phyloP scores from a whole-genome alignment of 2,113 vertebrate species.

The Etia nguti region DNA sequence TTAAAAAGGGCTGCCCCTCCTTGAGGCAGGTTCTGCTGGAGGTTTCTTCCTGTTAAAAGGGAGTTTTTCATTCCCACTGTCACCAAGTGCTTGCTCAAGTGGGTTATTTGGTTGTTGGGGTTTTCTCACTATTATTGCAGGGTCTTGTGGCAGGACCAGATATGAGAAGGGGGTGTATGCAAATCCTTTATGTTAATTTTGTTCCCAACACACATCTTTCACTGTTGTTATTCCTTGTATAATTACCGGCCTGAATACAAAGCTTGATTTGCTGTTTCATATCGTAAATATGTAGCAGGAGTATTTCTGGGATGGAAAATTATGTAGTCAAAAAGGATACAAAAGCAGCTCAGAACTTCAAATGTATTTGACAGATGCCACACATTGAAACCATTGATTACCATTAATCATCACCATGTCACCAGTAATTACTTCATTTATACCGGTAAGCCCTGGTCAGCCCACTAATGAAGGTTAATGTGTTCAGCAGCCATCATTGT shows the following conservation, averaged over 20 bases:
- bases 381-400: conserved; percentile 34
- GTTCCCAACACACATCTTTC: background rate
- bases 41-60: background rate
- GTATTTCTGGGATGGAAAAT: background rate
- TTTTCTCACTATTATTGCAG: background rate
- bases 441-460: conserved; percentile 17
- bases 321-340: background rate
- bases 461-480: conserved; percentile 60
- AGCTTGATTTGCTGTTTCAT: background rate
- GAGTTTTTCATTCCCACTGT: background rate
- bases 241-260: background rate
- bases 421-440: conserved; percentile 52
- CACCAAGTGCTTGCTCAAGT: background rate
- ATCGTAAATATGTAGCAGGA: background rate
- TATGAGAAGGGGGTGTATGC: background rate
- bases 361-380: conserved; percentile 38
- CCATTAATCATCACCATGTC: conserved; percentile 43
- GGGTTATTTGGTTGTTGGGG: background rate
- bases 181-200: background rate
- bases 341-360: background rate
- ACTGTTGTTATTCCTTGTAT: background rate
- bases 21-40: background rate
- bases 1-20: background rate
- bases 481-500: conserved; percentile 15
- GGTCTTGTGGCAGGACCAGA: background rate